Base-by-base conservation (phyloP, 2,888 invertebrate genomes). In the Halictus ligatus region DNA sequence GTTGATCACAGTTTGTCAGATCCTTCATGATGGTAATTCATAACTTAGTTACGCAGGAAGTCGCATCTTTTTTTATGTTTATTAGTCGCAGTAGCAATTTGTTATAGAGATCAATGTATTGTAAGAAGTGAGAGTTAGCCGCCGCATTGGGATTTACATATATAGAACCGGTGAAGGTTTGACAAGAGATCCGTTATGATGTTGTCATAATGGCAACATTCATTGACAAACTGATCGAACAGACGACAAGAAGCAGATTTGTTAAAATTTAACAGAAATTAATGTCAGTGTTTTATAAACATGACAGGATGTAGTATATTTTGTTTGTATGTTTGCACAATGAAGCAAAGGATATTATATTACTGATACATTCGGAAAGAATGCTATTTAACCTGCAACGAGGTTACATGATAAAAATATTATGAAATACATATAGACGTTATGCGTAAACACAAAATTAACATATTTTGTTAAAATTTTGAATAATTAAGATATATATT, bases 241-340 rank as follows among this genome's bases (percentile, higher is more conserved):
- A 79, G 67, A 84, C 69, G 64, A 60, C n/a, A 80, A 88, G 81
- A 82, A 43, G 76, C 78, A 86, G 87, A 92, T 94, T 95, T 95
- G 94, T 95, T 95, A 95, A 95, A 95, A 94, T 95, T 94, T 94
- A 95, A 95, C 94, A 94, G 94, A 94, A 94, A 93, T 92, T 92
- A 91, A 92, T 91, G 94, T 95, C 94, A 94, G 91, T 95, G 95
- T 95, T 95, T 95, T 94, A 94, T 95, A 95, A 95, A 95, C 94
- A 95, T 95, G 94, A 94, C 94, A 92, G 90, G 93, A 91, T 92
- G 92, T 94, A 94, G 92, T 92, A 93, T 94, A 94, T 83, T 94
- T 93, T 94, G 94, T 94, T 93, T 94, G 93, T 93, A 92, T 93
- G 93, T 94, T 93, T 93, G 94, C 93, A 93, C 92, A 92, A 91